Conservation (phyloP, 2,888 invertebrate genomes). For the Atherix ibis region DNA sequence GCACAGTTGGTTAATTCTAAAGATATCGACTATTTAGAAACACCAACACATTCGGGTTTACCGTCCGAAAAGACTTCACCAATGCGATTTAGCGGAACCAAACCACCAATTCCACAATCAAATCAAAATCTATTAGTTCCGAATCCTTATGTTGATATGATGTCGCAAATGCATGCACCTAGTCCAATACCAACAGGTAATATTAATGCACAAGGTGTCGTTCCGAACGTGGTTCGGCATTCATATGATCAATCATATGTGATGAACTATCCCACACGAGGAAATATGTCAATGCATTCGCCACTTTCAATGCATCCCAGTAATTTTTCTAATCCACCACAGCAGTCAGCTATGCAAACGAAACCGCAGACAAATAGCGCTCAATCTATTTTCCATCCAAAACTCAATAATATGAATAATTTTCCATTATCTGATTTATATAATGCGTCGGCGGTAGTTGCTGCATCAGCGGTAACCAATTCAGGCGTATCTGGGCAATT, state of each 20-base stretch:
- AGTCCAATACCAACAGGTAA: conserved; percentile 9
- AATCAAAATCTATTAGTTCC: conserved; percentile 10
- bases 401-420: conserved; percentile 9
- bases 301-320: conserved; percentile 9
- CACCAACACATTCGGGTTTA: conserved; percentile 13
- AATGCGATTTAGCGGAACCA: conserved; percentile 19
- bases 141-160: conserved; percentile 13
- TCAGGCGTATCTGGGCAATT: conserved; percentile 2
- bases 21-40: conserved; percentile 16
- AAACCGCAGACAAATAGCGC: conserved; percentile 4
- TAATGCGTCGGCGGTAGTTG: not conserved
- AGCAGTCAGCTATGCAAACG: conserved; percentile 8
- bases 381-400: conserved; percentile 9
- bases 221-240: conserved; percentile 10
- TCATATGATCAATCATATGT: conserved; percentile 9
- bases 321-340: conserved; percentile 6
- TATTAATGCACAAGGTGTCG: conserved; percentile 8
- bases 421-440: conserved; percentile 14
- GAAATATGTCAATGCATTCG: conserved; percentile 7
- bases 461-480: not conserved
- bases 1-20: conserved; percentile 17
- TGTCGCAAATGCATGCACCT: conserved; percentile 12
- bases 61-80: conserved; percentile 20
- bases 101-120: conserved; percentile 11
- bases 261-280: conserved; percentile 7